Percentiles rank a stretch among this genome's conserved stretches.
Evolutionary conservation across 1,140 invertebrate species (phyloP).

Genomic region (Mactra quadrangularis): DNA sequence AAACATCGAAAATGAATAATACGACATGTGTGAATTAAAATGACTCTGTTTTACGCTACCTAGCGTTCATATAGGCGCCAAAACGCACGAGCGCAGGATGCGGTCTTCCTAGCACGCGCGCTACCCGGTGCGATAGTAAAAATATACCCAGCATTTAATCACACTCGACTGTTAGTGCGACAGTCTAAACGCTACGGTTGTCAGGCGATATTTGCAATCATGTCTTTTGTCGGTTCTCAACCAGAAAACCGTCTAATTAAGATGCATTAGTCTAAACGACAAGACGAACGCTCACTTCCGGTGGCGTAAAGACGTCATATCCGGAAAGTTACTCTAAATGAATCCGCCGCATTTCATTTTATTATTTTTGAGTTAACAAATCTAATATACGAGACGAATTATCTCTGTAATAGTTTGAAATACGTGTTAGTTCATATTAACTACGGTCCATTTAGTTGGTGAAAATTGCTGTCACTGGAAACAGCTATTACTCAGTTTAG

Average conservation of each 20-base stretch:
- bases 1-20: constrained; percentile 21
- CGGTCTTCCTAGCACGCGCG: constrained; percentile 51
- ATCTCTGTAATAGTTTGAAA: constrained; percentile 39
- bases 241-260: constrained; percentile 50
- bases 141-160: constrained; percentile 64
- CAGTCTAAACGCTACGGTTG: constrained; percentile 53
- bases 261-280: constrained; percentile 53
- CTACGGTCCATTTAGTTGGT: constrained; percentile 43
- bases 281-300: constrained; percentile 49
- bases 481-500: constrained; percentile 15
- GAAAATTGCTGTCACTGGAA: constrained; percentile 39
- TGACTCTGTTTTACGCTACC: constrained; percentile 11
- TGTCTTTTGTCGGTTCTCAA: constrained; percentile 28
- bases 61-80: constrained; percentile 12
- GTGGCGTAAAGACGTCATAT: constrained; percentile 33
- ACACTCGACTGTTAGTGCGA: constrained; percentile 32
- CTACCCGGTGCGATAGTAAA: constrained; percentile 60
- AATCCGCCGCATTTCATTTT: constrained; percentile 32
- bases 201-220: constrained; percentile 49
- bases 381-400: constrained; percentile 60
- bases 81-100: constrained; percentile 43
- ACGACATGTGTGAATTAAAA: constrained; percentile 46
- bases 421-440: constrained; percentile 52
- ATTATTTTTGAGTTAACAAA: constrained; percentile 58
- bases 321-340: constrained; percentile 45